A percentile compares a stretch with the other conserved stretches of the same genome.
phyloP scores from a whole-genome alignment of 2,888 invertebrate genomes.

The Caenorhabditis sp. region DNA sequence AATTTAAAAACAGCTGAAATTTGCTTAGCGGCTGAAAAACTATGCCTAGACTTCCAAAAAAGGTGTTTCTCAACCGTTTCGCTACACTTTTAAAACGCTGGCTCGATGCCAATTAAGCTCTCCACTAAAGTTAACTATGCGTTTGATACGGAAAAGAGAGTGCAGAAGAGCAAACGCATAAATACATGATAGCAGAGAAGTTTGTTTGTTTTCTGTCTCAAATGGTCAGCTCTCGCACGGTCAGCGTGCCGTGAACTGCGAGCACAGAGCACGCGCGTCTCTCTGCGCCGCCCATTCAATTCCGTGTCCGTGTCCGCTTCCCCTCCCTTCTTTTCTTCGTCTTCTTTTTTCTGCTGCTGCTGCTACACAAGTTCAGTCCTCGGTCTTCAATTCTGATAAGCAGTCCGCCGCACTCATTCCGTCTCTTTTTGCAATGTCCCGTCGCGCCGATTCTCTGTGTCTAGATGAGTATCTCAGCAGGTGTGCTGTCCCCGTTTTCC shows the following conservation, averaged over 20 bases:
- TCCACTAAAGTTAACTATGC: too few species aligned
- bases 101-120: too few species aligned
- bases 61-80: too few species aligned
- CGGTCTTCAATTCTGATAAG: conserved; percentile 28
- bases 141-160: too few species aligned
- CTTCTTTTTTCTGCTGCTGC: conserved; percentile 2
- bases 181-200: too few species aligned
- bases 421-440: conserved; percentile 41
- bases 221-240: too few species aligned
- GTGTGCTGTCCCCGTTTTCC: neutral
- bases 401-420: conserved; percentile 5
- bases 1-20: too few species aligned
- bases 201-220: too few species aligned
- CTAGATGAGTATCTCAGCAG: conserved; percentile 56
- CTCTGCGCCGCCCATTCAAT: conserved; percentile 30
- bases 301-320: conserved; percentile 10
- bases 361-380: conserved; percentile 9
- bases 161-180: too few species aligned
- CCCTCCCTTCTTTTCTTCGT: neutral
- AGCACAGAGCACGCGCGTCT: conserved; percentile 22
- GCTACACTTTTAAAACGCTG: too few species aligned
- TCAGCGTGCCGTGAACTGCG: neutral
- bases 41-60: too few species aligned
- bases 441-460: conserved; percentile 41
- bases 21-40: too few species aligned